Evolutionary conservation across 2,888 invertebrate genomes (phyloP).

Genomic region (Orthonychiurus folsomi): DNA sequence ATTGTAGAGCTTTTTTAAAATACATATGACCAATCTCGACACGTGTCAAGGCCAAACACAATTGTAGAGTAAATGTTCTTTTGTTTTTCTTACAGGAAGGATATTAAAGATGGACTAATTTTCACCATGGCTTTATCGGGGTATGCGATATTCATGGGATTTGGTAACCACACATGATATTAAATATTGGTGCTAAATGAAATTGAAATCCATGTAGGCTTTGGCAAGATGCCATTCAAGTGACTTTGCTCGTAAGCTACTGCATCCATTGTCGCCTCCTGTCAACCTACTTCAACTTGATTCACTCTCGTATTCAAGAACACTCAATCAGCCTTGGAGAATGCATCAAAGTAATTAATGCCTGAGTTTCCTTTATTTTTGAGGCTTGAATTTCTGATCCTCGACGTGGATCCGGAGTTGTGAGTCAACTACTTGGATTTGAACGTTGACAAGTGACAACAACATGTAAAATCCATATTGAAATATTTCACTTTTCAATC

Average conservation of each 20-base stretch:
- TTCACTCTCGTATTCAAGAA: slow-evolving; percentile 62
- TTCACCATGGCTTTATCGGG: slow-evolving; percentile 48
- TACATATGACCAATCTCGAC: too few relatives aligned
- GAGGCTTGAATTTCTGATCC: too few relatives aligned
- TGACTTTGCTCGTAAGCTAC: slow-evolving; percentile 71
- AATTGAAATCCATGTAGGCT: too few relatives aligned
- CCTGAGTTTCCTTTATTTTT: slow-evolving; percentile 3
- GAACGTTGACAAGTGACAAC: too few relatives aligned
- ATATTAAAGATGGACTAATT: slow-evolving; percentile 9
- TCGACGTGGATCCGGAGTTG: too few relatives aligned
- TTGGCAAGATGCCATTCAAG: slow-evolving; percentile 71
- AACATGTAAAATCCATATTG: slow-evolving; percentile 11
- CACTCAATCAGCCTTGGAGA: slow-evolving; percentile 61
- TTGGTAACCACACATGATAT: too few relatives aligned
- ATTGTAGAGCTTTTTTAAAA: too few relatives aligned
- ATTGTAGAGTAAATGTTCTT: too few relatives aligned
- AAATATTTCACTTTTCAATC: slow-evolving; percentile 5
- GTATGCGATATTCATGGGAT: too few relatives aligned
- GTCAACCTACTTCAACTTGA: slow-evolving; percentile 62
- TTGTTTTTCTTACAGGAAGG: not conserved
- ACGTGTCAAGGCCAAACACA: too few relatives aligned
- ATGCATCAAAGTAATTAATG: slow-evolving; percentile 62
- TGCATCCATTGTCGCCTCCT: slow-evolving; percentile 71
- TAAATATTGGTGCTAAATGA: too few relatives aligned
- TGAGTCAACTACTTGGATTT: too few relatives aligned